Base-by-base conservation (phyloP, 2,113 vertebrate genomes). In the Myotis brandtii region DNA sequence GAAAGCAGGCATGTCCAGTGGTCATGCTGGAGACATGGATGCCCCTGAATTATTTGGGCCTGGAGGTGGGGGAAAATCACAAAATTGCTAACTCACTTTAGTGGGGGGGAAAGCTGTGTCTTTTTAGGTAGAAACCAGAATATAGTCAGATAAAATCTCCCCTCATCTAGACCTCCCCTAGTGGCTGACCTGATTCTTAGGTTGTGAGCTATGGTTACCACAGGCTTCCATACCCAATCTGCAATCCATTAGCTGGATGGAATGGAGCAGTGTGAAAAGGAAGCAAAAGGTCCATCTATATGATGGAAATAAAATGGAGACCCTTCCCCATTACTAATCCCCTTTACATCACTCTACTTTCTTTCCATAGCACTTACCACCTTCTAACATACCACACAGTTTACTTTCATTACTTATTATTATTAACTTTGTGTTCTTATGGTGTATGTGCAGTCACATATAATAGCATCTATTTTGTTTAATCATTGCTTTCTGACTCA, bases 401-500 rank as follows among this genome's bases (percentile, higher is more conserved):
- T 56, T 34, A 32, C 20, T 70, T 59, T 59, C 12, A 13, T 8
- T 25, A 2, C 66, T 67, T 37, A 70, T 25, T 25, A 50, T 50
- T 50, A 50, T 50, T 50, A 50, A 50, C 48, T 23, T 80, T 77
- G 34, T 90, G 46, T n/a, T 82, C 32, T 27, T 52, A 23, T 7
- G 34, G 12, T 56, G 20, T 21, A 21, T 20, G 18, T 48, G 14
- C 2, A 16, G 34, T 16, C 40, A 62, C 16, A 27, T 54, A 34
- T 20, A 88, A 73, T 30, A 75, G n/a, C 66, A 50, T 66, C 52
- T 84, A 56, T 67, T 94, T 72, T 86, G 30, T 56, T 77, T 92
- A 54, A 43, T 67, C 46, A 75, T 20, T 48, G 48, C 76, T 34
- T 9, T 67, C 70, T 50, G 70, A 30, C 11, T 32, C 14, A 6